A percentile compares a stretch with the other conserved stretches of the same genome.
These are phyloP conservation scores for Apamea sordens DNA, from an alignment of 2,888 invertebrate genomes.

Conservation along the genomic window DNA sequence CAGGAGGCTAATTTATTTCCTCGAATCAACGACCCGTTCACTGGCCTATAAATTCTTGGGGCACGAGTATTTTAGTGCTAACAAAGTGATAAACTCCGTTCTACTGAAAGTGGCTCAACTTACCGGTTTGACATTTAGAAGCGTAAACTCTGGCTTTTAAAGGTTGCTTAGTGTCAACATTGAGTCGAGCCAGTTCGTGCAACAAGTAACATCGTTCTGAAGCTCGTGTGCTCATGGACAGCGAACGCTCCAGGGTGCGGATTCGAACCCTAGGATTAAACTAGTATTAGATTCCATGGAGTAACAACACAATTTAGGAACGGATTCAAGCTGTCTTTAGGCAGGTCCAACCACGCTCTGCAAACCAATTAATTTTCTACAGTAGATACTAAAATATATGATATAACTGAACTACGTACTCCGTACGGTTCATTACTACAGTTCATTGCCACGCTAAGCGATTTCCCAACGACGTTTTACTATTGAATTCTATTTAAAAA, in stretches of 20 bases:
- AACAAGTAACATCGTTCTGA: constrained; percentile 84
- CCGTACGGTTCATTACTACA: constrained; percentile 5
- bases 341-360: background rate
- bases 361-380: background rate
- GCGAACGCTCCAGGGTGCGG: constrained; percentile 78
- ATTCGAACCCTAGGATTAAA: constrained; percentile 77
- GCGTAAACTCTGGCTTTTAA: constrained; percentile 81
- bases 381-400: background rate
- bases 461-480: background rate
- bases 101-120: constrained; percentile 46
- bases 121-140: constrained; percentile 84
- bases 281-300: background rate
- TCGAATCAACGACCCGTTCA: constrained; percentile 55
- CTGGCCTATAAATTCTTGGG: constrained; percentile 49
- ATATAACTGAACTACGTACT: constrained; percentile 2
- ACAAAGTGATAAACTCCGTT: constrained; percentile 51
- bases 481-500: background rate
- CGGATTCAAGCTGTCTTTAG: background rate
- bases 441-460: background rate
- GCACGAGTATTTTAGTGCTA: constrained; percentile 56
- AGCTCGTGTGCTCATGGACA: constrained; percentile 77
- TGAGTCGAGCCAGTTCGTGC: constrained; percentile 83
- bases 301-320: background rate
- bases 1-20: constrained; percentile 51
- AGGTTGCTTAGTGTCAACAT: constrained; percentile 81